These are phyloP conservation scores for Drosophila rubida DNA, from an alignment of 2,888 invertebrate genomes.

Conservation along the genomic window DNA sequence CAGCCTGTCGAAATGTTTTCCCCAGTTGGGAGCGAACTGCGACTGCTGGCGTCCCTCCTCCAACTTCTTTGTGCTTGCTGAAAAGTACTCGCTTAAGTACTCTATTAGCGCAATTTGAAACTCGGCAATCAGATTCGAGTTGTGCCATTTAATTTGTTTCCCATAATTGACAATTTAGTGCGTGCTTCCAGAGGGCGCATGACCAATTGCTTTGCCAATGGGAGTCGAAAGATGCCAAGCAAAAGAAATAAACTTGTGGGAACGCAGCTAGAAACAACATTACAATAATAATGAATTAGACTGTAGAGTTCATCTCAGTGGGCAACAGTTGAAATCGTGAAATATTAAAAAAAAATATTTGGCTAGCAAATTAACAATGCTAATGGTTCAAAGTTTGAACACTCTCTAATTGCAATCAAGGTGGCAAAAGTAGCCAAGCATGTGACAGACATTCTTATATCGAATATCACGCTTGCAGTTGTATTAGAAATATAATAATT, in stretches of 20 bases:
- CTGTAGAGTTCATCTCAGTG: no score
- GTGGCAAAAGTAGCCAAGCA: no score
- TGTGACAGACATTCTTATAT: no score
- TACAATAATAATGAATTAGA: no score
- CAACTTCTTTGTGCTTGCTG: background rate
- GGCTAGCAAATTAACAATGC: no score
- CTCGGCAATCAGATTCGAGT: slow-evolving; percentile 30
- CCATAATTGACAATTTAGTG: slow-evolving; percentile 26
- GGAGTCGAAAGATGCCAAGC: background rate
- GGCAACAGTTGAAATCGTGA: no score
- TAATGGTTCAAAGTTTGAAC: no score
- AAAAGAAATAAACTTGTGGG: background rate
- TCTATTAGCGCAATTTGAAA: slow-evolving; percentile 70
- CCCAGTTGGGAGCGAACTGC: slow-evolving; percentile 21
- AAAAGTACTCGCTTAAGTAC: slow-evolving; percentile 68
- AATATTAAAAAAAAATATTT: no score
- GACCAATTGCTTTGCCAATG: slow-evolving; percentile 10
- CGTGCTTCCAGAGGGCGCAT: slow-evolving; percentile 10
- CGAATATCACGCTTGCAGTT: no score
- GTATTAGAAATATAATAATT: no score
- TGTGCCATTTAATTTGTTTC: slow-evolving; percentile 6
- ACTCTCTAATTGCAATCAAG: no score
- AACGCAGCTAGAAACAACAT: no score
- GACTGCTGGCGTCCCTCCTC: background rate
- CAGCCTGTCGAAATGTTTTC: slow-evolving; percentile 44